Evolutionary conservation across 2,888 invertebrate genomes (phyloP).

Genomic region (Amiota communis): DNA sequence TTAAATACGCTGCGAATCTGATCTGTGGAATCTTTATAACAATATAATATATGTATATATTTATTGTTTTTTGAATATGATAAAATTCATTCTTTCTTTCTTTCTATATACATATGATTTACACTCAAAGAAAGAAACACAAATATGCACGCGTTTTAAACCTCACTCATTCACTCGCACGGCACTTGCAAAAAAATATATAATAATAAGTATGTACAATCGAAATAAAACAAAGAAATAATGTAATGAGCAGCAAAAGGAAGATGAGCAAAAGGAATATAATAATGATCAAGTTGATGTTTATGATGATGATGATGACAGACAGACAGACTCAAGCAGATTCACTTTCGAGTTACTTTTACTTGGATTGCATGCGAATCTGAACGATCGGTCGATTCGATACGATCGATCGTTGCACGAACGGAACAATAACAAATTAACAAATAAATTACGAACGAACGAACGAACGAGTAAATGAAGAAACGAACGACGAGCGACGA

Average conservation of each 20-base stretch:
- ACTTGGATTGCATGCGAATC: neutral
- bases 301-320: neutral
- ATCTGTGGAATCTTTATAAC: too few species aligned
- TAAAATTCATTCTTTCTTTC: constrained; percentile 49
- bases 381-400: neutral
- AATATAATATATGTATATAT: too few species aligned
- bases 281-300: too few species aligned
- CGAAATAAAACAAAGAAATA: neutral
- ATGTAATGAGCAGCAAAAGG: neutral
- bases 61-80: constrained; percentile 51
- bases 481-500: too few species aligned
- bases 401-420: neutral
- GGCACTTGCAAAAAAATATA: neutral
- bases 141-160: too few species aligned
- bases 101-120: neutral
- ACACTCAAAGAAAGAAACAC: too few species aligned
- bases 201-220: neutral
- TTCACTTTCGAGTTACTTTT: constrained; percentile 23
- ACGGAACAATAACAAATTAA: too few species aligned
- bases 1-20: constrained; percentile 66
- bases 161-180: too few species aligned
- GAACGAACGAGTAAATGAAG: too few species aligned
- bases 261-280: neutral
- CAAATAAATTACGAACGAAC: too few species aligned
- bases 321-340: constrained; percentile 14